Percentiles rank a stretch among this genome's conserved stretches.
These are phyloP conservation scores for Strigops habroptila DNA, from an alignment of 2,113 vertebrate genomes.

Conservation along the genomic window DNA sequence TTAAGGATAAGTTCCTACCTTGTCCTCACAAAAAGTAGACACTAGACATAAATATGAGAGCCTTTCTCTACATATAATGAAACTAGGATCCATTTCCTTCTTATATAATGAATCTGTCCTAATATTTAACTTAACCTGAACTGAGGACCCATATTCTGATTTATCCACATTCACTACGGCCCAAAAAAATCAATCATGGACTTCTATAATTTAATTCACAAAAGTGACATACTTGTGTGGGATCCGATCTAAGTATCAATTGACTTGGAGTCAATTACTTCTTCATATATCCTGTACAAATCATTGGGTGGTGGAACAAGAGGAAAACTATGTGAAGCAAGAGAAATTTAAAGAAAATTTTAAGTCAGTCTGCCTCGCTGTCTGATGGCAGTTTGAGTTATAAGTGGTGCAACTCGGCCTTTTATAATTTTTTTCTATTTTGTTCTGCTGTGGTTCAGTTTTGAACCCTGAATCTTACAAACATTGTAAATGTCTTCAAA, in stretches of 20 bases:
- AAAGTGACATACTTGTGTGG: not conserved
- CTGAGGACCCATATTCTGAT: not conserved
- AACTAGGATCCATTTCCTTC: not conserved
- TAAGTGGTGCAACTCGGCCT: not conserved
- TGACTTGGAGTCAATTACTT: not conserved
- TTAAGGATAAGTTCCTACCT: not conserved
- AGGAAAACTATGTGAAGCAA: not conserved
- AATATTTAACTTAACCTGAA: not conserved
- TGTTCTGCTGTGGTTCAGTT: not conserved
- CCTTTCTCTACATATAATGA: not conserved
- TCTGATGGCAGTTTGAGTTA: not conserved
- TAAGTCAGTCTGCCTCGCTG: rapidly evolving
- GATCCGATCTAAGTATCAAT: not conserved
- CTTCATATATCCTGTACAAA: not conserved
- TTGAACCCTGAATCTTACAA: not conserved
- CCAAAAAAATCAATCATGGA: not conserved
- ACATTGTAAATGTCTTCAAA: not conserved
- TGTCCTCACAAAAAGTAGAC: not conserved
- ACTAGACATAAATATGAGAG: not conserved
- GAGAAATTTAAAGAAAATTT: not conserved
- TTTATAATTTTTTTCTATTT: not conserved
- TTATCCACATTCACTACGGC: not conserved
- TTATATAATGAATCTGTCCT: not conserved
- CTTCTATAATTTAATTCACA: not conserved
- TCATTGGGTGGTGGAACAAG: not conserved